Conservation (phyloP, 2,113 vertebrate species). For the Nesogale talazaci region DNA sequence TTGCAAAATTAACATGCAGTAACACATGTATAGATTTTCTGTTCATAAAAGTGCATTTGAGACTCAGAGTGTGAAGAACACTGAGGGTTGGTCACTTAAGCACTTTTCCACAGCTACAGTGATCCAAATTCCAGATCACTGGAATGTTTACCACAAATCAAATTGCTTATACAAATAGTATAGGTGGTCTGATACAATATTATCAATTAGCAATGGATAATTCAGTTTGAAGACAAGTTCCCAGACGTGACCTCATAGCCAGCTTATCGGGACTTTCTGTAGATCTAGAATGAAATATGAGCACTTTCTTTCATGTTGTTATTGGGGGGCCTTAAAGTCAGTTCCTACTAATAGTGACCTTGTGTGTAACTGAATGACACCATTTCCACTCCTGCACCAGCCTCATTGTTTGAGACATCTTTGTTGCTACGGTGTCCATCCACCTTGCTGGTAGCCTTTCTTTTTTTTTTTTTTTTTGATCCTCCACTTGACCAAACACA, state of each 20-base stretch:
- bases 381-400: no score
- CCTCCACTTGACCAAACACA: no score
- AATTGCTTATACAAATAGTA: background rate
- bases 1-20: background rate
- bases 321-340: no score
- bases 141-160: background rate
- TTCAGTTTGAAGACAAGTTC: background rate
- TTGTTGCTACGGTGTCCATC: no score
- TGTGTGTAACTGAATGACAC: no score
- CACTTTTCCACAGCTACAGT: background rate
- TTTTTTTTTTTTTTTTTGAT: no score
- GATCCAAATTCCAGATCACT: constrained; percentile 18
- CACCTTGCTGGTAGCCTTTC: no score
- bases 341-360: no score
- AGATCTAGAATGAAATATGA: background rate
- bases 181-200: background rate
- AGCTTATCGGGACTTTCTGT: background rate
- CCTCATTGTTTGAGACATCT: no score
- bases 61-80: background rate
- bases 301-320: background rate
- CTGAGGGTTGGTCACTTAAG: background rate
- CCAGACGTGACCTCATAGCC: background rate
- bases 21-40: background rate
- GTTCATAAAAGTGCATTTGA: background rate
- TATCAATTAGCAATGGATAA: background rate